These are phyloP conservation scores for Aulostomus chinensis DNA, from an alignment of 2,797 vertebrate species.

Conservation along the genomic window DNA sequence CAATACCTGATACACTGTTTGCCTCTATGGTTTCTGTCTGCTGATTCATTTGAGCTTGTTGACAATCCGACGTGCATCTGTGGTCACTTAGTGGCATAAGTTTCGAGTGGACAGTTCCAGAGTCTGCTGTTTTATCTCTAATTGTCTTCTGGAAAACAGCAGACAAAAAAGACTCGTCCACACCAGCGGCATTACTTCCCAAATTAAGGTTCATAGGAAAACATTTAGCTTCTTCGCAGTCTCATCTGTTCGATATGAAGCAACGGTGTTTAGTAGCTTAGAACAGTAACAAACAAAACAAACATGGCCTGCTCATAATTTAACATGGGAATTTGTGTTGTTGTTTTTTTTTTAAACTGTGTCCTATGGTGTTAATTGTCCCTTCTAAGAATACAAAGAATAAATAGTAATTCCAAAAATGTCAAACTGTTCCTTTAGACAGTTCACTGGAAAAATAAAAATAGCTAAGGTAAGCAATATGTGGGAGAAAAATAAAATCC, in stretches of 20 bases:
- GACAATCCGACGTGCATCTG: constrained; percentile 59
- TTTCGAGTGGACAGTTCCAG: constrained; percentile 51
- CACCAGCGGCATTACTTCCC: not conserved
- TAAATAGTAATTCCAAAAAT: no score
- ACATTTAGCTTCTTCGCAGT: not conserved
- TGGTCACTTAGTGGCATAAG: constrained; percentile 65
- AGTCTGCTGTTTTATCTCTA: constrained; percentile 51
- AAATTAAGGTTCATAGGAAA: not conserved
- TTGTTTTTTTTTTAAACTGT: no score
- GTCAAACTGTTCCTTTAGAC: constrained; percentile 1
- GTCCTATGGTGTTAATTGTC: no score
- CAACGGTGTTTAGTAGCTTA: not conserved
- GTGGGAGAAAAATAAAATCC: no score
- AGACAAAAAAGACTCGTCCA: constrained; percentile 14
- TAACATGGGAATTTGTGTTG: no score
- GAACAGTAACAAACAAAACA: not conserved
- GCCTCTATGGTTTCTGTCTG: constrained; percentile 34
- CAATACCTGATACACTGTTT: constrained; percentile 21
- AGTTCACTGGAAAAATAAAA: no score
- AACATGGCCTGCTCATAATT: not conserved
- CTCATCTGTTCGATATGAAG: not conserved
- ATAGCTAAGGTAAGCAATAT: no score
- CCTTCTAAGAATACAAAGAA: no score
- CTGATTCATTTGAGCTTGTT: constrained; percentile 37
- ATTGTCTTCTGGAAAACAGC: constrained; percentile 23